Evolutionary conservation across 2,113 vertebrate genomes (phyloP).

Genomic region (human (Homo sapiens)): DNA sequence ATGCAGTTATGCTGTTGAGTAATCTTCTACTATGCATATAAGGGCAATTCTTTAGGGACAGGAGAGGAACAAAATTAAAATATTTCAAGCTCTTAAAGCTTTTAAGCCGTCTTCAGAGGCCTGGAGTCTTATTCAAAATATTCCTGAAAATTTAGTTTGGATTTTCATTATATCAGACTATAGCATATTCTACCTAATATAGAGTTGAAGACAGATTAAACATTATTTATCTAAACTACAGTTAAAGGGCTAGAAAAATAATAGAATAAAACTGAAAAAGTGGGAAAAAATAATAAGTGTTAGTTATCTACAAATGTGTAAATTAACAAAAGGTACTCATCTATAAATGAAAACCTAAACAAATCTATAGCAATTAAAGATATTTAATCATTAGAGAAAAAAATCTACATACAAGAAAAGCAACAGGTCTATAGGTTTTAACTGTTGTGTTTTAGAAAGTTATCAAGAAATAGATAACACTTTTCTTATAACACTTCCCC

Average conservation of each 20-base stretch:
- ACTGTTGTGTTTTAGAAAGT: background rate
- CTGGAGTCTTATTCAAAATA: background rate
- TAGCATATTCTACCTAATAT: background rate
- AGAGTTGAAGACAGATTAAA: background rate
- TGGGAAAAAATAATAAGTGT: background rate
- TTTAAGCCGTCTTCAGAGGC: background rate
- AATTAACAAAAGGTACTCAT: background rate
- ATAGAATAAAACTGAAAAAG: background rate
- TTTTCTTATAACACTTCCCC: background rate
- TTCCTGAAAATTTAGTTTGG: constrained; percentile 2
- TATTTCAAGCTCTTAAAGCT: background rate
- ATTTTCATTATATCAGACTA: background rate
- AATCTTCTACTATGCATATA: background rate
- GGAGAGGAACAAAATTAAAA: background rate
- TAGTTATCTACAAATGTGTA: background rate
- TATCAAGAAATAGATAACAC: background rate
- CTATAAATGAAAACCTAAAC: background rate
- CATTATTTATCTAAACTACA: background rate
- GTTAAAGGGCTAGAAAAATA: background rate
- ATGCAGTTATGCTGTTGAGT: too few relatives aligned
- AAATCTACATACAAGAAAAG: background rate
- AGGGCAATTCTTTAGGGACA: background rate
- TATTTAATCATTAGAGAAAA: background rate
- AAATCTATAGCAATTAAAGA: background rate
- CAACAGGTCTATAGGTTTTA: background rate